A percentile compares a stretch with the other conserved stretches of the same genome.
Evolutionary conservation across 2,113 vertebrate species (phyloP).

Genomic region (Eudyptes chrysolophus): DNA sequence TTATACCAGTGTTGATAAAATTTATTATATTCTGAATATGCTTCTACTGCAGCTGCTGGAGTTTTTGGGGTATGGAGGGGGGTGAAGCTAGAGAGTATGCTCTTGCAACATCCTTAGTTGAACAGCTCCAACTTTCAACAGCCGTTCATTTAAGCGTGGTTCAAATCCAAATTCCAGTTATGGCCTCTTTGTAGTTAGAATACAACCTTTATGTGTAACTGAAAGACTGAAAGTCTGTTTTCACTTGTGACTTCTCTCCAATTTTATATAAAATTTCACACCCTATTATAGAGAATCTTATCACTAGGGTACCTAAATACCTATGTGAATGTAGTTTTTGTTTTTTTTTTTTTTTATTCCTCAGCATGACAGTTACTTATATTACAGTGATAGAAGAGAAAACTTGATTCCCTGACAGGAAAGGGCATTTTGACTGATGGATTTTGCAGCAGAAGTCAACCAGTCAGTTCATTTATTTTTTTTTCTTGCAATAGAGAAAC

Average conservation of each 20-base stretch:
- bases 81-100: background rate
- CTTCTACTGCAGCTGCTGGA: background rate
- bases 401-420: conserved; percentile 17
- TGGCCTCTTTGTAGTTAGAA: background rate
- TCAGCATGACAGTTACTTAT: background rate
- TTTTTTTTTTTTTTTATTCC: background rate
- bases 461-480: background rate
- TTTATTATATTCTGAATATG: background rate
- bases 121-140: background rate
- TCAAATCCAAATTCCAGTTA: background rate
- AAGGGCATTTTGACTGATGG: conserved; percentile 23
- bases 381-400: conserved; percentile 1
- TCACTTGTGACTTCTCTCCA: background rate
- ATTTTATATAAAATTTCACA: background rate
- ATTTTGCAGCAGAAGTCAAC: background rate
- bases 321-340: background rate
- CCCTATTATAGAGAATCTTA: background rate
- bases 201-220: background rate
- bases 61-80: background rate
- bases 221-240: background rate
- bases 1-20: background rate
- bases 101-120: background rate
- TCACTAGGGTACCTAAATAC: background rate
- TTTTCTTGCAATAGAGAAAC: background rate
- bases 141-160: background rate